These are phyloP conservation scores for Chelonia mydas DNA, from an alignment of 2,797 vertebrate genomes.

Conservation along the genomic window DNA sequence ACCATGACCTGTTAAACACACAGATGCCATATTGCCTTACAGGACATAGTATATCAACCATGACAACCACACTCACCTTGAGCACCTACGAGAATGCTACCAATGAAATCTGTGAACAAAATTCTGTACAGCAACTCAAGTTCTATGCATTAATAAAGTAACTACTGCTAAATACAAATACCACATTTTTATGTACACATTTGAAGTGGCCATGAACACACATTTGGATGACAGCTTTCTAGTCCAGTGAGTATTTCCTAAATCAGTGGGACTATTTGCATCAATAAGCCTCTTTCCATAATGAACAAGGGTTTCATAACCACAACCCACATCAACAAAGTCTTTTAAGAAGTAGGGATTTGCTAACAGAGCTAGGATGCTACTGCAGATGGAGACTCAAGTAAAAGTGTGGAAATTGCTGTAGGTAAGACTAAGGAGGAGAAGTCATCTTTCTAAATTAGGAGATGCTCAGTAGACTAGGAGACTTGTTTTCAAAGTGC, in stretches of 20 bases:
- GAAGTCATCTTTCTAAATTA: not conserved
- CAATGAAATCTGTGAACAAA: not conserved
- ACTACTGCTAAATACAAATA: not conserved
- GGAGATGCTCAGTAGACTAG: not conserved
- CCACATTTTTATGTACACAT: not conserved
- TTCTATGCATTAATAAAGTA: not conserved
- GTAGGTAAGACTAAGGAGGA: not conserved
- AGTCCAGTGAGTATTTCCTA: not conserved
- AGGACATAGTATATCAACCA: not conserved
- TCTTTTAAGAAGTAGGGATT: not conserved
- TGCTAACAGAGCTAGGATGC: accelerated
- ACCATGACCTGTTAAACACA: not conserved
- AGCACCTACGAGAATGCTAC: not conserved
- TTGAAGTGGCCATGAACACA: not conserved
- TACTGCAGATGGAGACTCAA: not conserved
- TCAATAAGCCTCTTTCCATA: not conserved
- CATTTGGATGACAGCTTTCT: not conserved
- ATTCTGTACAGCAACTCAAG: not conserved
- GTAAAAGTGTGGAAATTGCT: not conserved
- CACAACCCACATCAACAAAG: not conserved
- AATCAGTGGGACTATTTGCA: not conserved
- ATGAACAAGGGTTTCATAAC: not conserved
- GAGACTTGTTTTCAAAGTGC: not conserved
- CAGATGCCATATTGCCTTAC: not conserved
- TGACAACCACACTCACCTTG: not conserved